Base-by-base conservation (phyloP, 2,113 vertebrate species). In the Brachionichthys hirsutus region DNA sequence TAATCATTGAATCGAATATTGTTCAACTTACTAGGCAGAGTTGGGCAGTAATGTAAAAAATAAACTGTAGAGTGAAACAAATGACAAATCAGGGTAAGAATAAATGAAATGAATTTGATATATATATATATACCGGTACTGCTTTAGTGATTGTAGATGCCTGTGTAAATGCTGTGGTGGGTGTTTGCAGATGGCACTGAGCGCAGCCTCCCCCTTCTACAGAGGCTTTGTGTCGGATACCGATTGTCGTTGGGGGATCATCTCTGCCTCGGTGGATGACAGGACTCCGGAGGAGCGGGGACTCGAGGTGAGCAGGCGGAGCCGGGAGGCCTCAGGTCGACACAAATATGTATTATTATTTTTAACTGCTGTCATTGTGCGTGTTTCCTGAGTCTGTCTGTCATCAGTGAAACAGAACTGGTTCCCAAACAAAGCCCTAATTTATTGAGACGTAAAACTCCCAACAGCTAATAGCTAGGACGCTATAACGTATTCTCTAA, bases 181-280 rank as follows among this genome's bases (percentile, higher is more conserved):
- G 30, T 83, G 15, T 63, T 89, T 89, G 22, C 69, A 99, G 97
- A 99, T 99, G 97, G 97, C 97, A 0, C 62, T 99, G 85, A 99
- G 97, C 47, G 97, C 97, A 15, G 95, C 97, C 0, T 94, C 97
- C 16, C 97, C 97, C 0, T 95, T 98, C 84, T 99, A 99, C 89
- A 91, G 97, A 90, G 97, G 97, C 73, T 94, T 91, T 0, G 92
- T 99, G 75, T 98, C 97, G 0, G 96, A 99, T 70, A 98, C 92
- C 4, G 97, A 99, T 83, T 99, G 97, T 81, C 97, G 97, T 72
- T 99, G 97, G 97, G 95, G 95, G 36, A 94, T 99, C 50, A 98
- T 99, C 81, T 98, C 97, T 22, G 95, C 96, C 7, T 99, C 97
- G 0, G 96, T 99, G 70, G 97, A 99, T 7, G 97, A 99, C 77